Conservation (phyloP, 2,113 vertebrate genomes). For the Nymphicus hollandicus region DNA sequence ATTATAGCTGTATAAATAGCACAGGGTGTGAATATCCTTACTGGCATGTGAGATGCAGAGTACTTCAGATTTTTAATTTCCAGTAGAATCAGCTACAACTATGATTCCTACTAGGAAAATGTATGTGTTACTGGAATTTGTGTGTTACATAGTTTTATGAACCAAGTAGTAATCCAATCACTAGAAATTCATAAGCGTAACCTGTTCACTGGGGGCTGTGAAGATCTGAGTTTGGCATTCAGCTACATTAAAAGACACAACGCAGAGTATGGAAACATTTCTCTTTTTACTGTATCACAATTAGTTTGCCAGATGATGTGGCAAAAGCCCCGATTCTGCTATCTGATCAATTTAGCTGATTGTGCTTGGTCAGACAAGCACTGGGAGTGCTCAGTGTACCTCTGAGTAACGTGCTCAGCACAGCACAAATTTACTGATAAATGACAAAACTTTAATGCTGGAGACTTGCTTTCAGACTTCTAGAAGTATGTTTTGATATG, state of each 20-base stretch:
- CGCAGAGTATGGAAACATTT: background rate
- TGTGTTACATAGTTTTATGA: background rate
- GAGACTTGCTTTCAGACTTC: background rate
- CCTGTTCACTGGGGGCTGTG: background rate
- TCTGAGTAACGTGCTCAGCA: background rate
- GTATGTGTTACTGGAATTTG: background rate
- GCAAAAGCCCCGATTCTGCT: background rate
- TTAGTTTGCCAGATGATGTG: background rate
- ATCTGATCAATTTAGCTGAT: background rate
- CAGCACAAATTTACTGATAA: background rate
- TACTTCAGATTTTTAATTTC: constrained; percentile 14
- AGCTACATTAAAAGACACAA: background rate
- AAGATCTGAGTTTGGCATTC: background rate
- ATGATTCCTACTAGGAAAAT: background rate
- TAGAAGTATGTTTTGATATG: background rate
- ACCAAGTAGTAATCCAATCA: background rate
- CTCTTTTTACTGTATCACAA: background rate
- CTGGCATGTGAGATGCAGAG: background rate
- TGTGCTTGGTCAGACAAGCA: background rate
- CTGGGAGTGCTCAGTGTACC: background rate
- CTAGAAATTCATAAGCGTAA: background rate
- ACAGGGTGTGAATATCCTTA: background rate
- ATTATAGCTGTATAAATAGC: constrained; percentile 21
- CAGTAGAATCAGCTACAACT: background rate
- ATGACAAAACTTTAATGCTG: background rate